A percentile compares a stretch with the other conserved stretches of the same genome.
Conservation (phyloP, 2,888 invertebrate species). For the Limulus polyphemus region DNA sequence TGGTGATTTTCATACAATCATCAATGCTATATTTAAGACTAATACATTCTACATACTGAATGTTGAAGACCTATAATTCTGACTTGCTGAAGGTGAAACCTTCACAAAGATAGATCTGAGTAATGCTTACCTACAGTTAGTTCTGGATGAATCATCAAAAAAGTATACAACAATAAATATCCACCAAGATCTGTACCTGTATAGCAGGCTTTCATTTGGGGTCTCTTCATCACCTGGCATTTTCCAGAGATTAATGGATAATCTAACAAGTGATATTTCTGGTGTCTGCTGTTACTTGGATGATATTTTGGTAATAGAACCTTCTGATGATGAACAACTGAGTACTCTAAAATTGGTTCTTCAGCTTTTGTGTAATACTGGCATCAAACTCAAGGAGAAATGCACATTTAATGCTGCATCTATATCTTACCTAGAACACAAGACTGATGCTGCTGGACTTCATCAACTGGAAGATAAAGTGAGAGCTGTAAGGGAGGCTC, state of each 20-base stretch:
- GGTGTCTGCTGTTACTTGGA: background rate
- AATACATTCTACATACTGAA: background rate
- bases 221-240: slow-evolving; percentile 4
- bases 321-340: background rate
- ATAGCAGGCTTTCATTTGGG: background rate
- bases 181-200: background rate
- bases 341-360: background rate
- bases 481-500: slow-evolving; percentile 27
- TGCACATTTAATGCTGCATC: slow-evolving; percentile 27
- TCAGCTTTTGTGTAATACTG: background rate
- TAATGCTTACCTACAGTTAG: background rate
- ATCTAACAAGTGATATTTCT: background rate
- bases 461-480: slow-evolving; percentile 24
- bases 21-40: background rate
- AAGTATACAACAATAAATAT: slow-evolving; percentile 5
- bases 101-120: background rate
- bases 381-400: background rate
- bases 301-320: background rate
- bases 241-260: slow-evolving; percentile 7
- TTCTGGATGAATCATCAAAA: background rate
- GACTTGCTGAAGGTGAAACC: background rate
- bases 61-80: background rate
- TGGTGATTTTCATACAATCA: background rate
- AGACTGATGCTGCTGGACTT: slow-evolving; percentile 23
- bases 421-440: slow-evolving; percentile 28